Base-by-base conservation (phyloP, 2,113 vertebrate species). In the Dromiciops gliroides region DNA sequence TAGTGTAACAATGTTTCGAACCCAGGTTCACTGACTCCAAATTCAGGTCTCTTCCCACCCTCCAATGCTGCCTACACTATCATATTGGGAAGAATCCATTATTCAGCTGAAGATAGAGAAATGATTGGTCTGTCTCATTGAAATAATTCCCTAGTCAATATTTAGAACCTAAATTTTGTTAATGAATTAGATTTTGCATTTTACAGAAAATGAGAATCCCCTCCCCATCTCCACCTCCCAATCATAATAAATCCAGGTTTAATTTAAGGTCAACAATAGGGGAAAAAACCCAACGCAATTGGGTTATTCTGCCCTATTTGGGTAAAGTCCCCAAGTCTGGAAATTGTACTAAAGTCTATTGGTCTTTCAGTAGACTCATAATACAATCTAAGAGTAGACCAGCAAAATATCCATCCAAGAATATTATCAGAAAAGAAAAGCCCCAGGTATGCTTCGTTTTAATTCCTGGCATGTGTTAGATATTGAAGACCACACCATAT, bases 401-500 rank as follows among this genome's bases (percentile, higher is more conserved):
- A 44, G n/a, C 67, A 83, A 44, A 37, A 83, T 44, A 83, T 92
- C 92, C 50, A 94, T 92, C 95, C 92, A 93, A 92, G 97, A 96
- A 96, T 93, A 94, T 92, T 90, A 56, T 93, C 47, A 26, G 60
- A 95, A 48, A 16, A 22, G 93, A 97, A 93, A 91, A 96, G 56
- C 25, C 93, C 60, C 60, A n/a, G 0, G 3, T 89, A 75, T 10
- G 2, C 91, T 98, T 97, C 94, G 95, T 97, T 97, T 97, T 88
- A 97, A 96, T 92, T 95, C 96, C 92, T 96, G 91, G 89, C 89
- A 53, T 95, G 48, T 96, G 93, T 96, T 97, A 95, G 90, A 97
- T 98, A 50, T 96, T 96, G 95, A 97, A 96, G 97, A 97, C 96
- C 95, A 96, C 88, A 98, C 97, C 98, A 98, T 98, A 98, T 98